These are phyloP conservation scores for Lates japonicus DNA, from an alignment of 2,797 vertebrate genomes.

Conservation along the genomic window DNA sequence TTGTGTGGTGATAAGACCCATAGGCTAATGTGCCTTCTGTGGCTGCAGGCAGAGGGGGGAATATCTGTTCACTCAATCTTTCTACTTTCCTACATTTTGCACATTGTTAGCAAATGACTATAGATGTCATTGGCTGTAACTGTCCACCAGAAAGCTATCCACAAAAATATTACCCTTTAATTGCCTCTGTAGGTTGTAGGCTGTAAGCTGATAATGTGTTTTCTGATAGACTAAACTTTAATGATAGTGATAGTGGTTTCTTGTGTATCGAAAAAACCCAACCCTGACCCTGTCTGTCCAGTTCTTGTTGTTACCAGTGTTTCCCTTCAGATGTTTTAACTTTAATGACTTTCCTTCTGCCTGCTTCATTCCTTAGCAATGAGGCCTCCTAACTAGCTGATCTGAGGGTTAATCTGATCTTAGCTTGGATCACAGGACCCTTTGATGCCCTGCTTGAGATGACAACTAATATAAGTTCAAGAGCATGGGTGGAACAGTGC, in stretches of 20 bases:
- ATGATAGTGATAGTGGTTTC: not conserved
- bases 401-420: slow-evolving; percentile 23
- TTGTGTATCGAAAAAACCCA: not conserved
- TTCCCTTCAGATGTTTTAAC: slow-evolving; percentile 7
- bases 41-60: slow-evolving; percentile 45
- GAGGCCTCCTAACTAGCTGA: slow-evolving; percentile 18
- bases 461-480: not conserved
- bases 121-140: not conserved
- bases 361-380: slow-evolving; percentile 60
- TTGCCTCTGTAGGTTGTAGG: too few species aligned
- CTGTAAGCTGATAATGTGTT: too few species aligned
- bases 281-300: not conserved
- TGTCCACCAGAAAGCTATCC: not conserved
- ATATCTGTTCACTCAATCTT: slow-evolving; percentile 22
- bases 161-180: not conserved
- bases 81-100: not conserved
- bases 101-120: not conserved
- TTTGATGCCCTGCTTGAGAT: slow-evolving; percentile 20
- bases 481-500: not conserved
- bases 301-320: slow-evolving; percentile 3
- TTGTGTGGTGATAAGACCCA: slow-evolving; percentile 58
- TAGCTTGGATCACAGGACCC: slow-evolving; percentile 23
- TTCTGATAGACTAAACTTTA: not conserved
- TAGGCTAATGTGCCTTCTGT: slow-evolving; percentile 32
- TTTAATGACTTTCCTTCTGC: slow-evolving; percentile 18